Conservation (phyloP, 2,113 vertebrate species). For the Catharus bicknelli region DNA sequence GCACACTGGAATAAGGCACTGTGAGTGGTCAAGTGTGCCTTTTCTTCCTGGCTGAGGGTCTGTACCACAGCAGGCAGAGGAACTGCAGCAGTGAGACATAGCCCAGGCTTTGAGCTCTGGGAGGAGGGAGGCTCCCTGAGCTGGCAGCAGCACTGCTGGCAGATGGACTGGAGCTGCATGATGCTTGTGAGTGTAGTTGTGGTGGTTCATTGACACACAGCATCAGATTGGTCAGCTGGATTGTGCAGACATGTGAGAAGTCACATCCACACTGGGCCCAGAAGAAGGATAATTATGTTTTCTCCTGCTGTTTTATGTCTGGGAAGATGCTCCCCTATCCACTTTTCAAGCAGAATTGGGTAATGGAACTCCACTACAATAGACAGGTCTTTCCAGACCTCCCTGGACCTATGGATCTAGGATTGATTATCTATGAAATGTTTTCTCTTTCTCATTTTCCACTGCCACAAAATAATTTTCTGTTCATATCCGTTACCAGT, state of each 20-base stretch:
- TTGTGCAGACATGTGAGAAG: background rate
- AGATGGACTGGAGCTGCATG: rapidly evolving
- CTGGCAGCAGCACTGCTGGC: background rate
- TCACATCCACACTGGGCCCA: background rate
- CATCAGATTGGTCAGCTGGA: too few relatives aligned
- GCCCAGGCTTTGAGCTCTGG: background rate
- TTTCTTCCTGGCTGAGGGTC: background rate
- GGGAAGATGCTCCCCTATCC: background rate
- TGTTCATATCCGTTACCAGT: background rate
- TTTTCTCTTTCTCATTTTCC: background rate
- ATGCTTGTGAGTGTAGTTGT: rapidly evolving
- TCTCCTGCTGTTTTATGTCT: background rate
- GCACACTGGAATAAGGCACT: rapidly evolving
- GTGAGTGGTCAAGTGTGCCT: rapidly evolving
- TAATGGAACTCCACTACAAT: background rate
- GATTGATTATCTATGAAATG: background rate
- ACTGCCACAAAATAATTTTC: background rate
- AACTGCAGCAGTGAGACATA: background rate
- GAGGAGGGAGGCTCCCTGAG: rapidly evolving
- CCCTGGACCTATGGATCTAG: background rate
- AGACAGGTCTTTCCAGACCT: background rate
- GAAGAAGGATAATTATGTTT: background rate
- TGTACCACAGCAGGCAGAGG: background rate
- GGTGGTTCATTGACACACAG: background rate
- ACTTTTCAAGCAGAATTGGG: background rate